Conservation (phyloP, 1,140 invertebrate species). For the Leptinotarsa undecemlineata region DNA sequence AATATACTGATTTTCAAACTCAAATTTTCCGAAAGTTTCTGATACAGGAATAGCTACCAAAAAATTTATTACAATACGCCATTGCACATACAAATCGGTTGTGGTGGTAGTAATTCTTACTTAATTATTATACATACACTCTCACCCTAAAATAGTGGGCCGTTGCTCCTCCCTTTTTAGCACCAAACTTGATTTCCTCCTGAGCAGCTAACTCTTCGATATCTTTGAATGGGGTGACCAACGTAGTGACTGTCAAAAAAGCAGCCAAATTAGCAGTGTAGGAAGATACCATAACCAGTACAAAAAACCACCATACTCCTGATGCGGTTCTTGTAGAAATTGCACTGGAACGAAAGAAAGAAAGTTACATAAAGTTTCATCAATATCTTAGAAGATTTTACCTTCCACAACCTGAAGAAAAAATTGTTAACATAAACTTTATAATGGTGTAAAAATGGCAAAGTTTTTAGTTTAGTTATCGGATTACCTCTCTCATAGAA, state of each 20-base stretch:
- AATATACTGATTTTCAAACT: too few species aligned
- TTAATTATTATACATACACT: constrained; percentile 23
- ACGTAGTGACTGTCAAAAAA: constrained; percentile 89
- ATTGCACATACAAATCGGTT: too few species aligned
- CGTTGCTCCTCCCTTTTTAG: constrained; percentile 79
- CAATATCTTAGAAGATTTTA: too few species aligned
- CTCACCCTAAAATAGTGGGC: constrained; percentile 81
- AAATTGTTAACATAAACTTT: too few species aligned
- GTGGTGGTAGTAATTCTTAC: neutral
- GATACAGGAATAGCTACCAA: too few species aligned
- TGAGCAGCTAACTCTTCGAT: constrained; percentile 84
- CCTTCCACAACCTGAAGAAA: too few species aligned
- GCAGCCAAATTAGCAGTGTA: constrained; percentile 97
- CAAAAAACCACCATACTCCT: constrained; percentile 93
- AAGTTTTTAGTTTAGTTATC: too few species aligned
- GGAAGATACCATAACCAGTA: constrained; percentile 92
- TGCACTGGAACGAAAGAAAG: neutral
- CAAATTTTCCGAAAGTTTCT: too few species aligned
- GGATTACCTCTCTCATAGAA: too few species aligned
- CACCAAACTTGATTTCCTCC: constrained; percentile 82
- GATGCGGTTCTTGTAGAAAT: constrained; percentile 77
- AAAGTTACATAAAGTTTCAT: too few species aligned
- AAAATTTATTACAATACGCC: too few species aligned
- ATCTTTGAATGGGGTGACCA: constrained; percentile 77
- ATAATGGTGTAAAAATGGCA: too few species aligned